Conservation (phyloP, 1,140 invertebrate genomes). For the Diuraphis noxia region DNA sequence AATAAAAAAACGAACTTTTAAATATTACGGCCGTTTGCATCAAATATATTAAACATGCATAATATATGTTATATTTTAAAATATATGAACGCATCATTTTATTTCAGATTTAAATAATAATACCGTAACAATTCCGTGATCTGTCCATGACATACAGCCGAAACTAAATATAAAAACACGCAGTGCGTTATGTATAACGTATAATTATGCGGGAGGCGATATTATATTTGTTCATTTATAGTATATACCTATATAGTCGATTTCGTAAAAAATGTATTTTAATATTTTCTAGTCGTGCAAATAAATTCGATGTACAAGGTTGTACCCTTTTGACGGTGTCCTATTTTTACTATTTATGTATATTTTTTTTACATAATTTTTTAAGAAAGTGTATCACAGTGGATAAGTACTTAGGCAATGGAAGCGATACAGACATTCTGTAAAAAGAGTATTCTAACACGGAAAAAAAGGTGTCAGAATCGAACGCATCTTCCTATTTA, state of each 20-base stretch:
- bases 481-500: background rate
- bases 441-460: background rate
- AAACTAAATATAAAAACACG: background rate
- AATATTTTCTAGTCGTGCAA: constrained; percentile 28
- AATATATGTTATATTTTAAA: background rate
- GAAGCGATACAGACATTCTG: background rate
- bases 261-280: constrained; percentile 25
- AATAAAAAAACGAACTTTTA: background rate
- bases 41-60: background rate
- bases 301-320: constrained; percentile 18
- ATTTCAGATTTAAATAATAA: background rate
- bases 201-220: constrained; percentile 17
- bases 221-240: background rate
- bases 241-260: background rate
- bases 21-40: background rate
- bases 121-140: background rate
- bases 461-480: constrained; percentile 9
- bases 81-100: background rate
- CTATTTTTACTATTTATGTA: background rate
- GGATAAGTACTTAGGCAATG: background rate
- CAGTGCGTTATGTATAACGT: background rate
- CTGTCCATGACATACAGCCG: background rate
- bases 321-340: constrained; percentile 9
- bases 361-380: constrained; percentile 15
- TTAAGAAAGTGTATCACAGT: background rate